Evolutionary conservation across 2,888 invertebrate species (phyloP).

Genomic region (Hoplodrina blanda): DNA sequence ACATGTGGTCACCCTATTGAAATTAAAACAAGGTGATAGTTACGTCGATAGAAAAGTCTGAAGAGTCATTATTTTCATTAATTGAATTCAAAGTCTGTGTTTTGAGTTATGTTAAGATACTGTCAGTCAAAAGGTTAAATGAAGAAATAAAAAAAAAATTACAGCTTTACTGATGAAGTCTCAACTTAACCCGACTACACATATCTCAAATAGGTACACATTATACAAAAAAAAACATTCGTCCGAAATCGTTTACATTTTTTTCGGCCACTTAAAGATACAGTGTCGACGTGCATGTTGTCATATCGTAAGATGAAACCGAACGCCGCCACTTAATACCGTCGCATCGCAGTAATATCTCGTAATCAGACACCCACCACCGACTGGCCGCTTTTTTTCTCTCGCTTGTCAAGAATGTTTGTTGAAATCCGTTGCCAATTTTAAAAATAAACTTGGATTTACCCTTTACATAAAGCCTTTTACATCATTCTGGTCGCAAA

Average conservation of each 20-base stretch:
- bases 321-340: constrained; percentile 61
- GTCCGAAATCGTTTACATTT: constrained; percentile 40
- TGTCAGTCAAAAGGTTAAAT: background rate
- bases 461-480: constrained; percentile 21
- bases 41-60: background rate
- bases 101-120: background rate
- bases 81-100: background rate
- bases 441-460: constrained; percentile 40
- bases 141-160: background rate
- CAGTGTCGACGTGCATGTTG: constrained; percentile 55
- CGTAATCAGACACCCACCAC: constrained; percentile 70
- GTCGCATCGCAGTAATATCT: constrained; percentile 69
- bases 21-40: background rate
- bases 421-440: constrained; percentile 64
- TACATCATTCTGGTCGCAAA: no score
- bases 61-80: no score
- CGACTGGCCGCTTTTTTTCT: constrained; percentile 47
- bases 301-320: constrained; percentile 67
- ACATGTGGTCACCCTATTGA: background rate
- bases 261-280: constrained; percentile 47
- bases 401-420: constrained; percentile 54
- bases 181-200: background rate
- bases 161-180: background rate
- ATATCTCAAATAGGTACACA: constrained; percentile 20
- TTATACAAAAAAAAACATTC: constrained; percentile 19